Evolutionary conservation across 2,888 invertebrate species (phyloP), one percentile per base, ranked within the genome.

Genomic region (Octodonta nipae): DNA sequence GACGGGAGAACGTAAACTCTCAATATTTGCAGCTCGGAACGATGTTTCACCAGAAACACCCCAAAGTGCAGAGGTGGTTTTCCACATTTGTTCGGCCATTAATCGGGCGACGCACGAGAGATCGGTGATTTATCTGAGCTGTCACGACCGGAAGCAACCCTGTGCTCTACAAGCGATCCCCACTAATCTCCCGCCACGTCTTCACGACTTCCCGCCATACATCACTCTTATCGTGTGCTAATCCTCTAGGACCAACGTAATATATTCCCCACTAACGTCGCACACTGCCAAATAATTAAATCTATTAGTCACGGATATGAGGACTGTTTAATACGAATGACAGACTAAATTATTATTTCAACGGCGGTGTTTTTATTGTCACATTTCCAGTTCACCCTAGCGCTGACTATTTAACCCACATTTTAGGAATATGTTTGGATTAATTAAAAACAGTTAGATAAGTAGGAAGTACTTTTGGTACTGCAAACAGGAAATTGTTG

Each of bases 1-100:
- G 33, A 36, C 33, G 29, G 14, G 33, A 32, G 43, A 45, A 46
- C 45, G 46, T 49, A 49, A 49, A 49, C 47, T 47, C 45, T 44
- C 45, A 46, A 46, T 46, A 47, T 46, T 49, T 45, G 46, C 46
- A 45, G 49, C 40, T 34, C 42, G 40, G 42, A 42, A 40, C 46
- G 46, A 47, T 46, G 45, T 46, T 48, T 44, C 44, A 49, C 44
- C 41, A 43, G 46, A 46, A 44, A 48, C 43, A 45, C 42, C 46
- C 47, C 44, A 54, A 54, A 57, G 55, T 55, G 54, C 54, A 54
- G 55, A 55, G 58, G 58, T 56, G 57, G 56, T 58, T 60, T 58
- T 60, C 56, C 58, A 56, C 60, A 61, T 60, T 61, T 61, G 60
- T 56, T 57, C 55, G 54, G 43, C 56, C 59, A 60, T 61, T 61